Evolutionary conservation across 1,140 invertebrate species (phyloP), one percentile per base, ranked within the genome.

Genomic region (Bombus pascuorum): DNA sequence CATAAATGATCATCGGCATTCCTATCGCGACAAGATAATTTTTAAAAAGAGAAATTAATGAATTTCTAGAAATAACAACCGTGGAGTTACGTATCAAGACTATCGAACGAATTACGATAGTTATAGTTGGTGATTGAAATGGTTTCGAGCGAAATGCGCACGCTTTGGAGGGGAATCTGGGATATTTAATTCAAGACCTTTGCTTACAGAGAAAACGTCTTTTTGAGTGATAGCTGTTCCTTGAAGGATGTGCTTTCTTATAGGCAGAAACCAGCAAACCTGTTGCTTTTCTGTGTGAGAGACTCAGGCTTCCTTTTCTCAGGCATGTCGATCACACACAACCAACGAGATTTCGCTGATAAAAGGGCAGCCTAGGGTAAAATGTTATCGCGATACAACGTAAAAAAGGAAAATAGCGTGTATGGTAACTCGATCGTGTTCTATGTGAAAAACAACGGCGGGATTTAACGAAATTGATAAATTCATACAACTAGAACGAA

Each of bases 221-320:
- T 28, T 72, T 39, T 73, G n/a, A 73, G 70, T 47, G 28, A 65
- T 28, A 44, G 70, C 44, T 57, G 34, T 71, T 79, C 62, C 47
- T 57, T 18, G 65, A 83, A 65, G 65, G 75, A 70, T 79, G 34
- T 32, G 32, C 65, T 37, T 57, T 79, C 44, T 59, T 85, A 86
- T 89, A 78, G 68, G 70, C n/a, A 34, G 28, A 57, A 34, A 68
- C 62, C 71, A 75, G 59, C 78, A 44, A 77, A 89, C 88, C 88
- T 89, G 88, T 89, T 89, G 88, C 88, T 77, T 39, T 77, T 66
- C 84, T 71, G 72, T 66, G 62, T 62, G 80, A 59, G 66, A 75
- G 71, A 84, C 57, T 76, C 57, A 39, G 34, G 59, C 72, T 18
- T 79, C 68, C 59, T 70, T 22, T 25, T 76, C 34, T 62, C 12